Base-by-base conservation (phyloP, 23 tunicate species). In the Trididemnum miniatum region DNA sequence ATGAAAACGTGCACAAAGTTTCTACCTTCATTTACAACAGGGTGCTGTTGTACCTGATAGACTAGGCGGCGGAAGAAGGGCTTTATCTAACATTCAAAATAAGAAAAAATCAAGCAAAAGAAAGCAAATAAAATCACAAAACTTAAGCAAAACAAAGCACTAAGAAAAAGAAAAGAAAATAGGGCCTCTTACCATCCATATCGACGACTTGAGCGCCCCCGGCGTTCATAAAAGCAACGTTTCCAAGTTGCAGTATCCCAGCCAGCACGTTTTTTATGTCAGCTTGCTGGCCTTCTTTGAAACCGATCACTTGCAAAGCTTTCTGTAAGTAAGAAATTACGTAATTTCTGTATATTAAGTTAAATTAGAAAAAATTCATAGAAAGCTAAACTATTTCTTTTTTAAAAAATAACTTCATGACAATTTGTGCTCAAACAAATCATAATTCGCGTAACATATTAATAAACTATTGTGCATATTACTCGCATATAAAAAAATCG, bases 161-260 rank as follows among this genome's bases (percentile, higher is more conserved):
- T 32, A 67, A 31, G 32, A 62, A 15, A 15, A 44, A 44, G 54
- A 15, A 9, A 44, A 44, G 54, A 44, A 44, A 15, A 9, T n/a
- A n/a, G n/a, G n/a, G 15, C 38, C 38, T 20, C 87, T 85, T 67
- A 93, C 98, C 93, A 36, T 93, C 98, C 24, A 64, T 52, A 38
- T 93, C 89, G 0, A 87, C 87, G 54, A 93, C 92, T 84, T 93
- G 98, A 7, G 98, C 98, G 25, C 98, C 98, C 24, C 98, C 98
- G 59, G 93, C 98, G 64, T 93, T 93, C 54, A 75, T 59, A 54
- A 93, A 93, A 0, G 77, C 59, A 35, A 93, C 93, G 35, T 93
- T 93, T 65, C 98, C 98, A 0, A 93, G 87, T 31, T 93, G 89
- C 1, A 93, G 85, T 1, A 93, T 93, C 1, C 98, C 98, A 76